Evolutionary conservation across 2,113 vertebrate species (phyloP), one percentile per base, ranked within the genome.

Genomic region (Erythrocercus mccallii): DNA sequence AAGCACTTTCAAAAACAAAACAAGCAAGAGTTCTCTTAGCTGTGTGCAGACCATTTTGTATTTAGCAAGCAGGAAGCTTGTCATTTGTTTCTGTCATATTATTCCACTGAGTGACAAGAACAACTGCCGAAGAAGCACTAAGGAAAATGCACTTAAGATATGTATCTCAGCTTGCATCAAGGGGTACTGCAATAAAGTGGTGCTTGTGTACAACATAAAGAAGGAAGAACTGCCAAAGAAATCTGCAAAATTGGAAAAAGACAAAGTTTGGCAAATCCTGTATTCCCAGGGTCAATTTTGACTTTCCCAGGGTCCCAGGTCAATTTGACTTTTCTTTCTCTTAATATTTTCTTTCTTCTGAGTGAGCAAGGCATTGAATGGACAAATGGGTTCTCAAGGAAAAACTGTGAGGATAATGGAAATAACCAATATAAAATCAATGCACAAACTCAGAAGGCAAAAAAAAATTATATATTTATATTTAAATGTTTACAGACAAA

Each of bases 341-440:
- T 86, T 82, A 81, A 57, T 81, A 51, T 88, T 86, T 81, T 5
- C 35, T 9, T 74, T 5, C 31, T 89, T 88, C 74, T 87, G 35
- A 37, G n/a, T 77, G 35, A 93, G 33, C 16, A 88, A 93, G 42
- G 62, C 38, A 72, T 53, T 77, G 20, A 79, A 87, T 53, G 37
- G 24, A 35, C 27, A 82, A 86, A 82, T 45, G 23, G 30, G 86
- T 92, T 93, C 66, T 90, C 78, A 87, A 83, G 50, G 64, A 57
- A 96, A 95, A 91, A 70, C 42, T 88, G 31, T 80, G 35, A 86
- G 44, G 50, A 91, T 91, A 91, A 96, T 92, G 76, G 24, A 96
- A 95, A 95, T 94, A 95, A 91, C 57, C 62, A 94, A 81, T 93
- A 89, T 27, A 91, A 71, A 57, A 88, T 65, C 53, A 95, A 92